A percentile compares a stretch with the other conserved stretches of the same genome.
phyloP scores from a whole-genome alignment of 2,797 vertebrate genomes.

The Dromococcyx pavoninus region DNA sequence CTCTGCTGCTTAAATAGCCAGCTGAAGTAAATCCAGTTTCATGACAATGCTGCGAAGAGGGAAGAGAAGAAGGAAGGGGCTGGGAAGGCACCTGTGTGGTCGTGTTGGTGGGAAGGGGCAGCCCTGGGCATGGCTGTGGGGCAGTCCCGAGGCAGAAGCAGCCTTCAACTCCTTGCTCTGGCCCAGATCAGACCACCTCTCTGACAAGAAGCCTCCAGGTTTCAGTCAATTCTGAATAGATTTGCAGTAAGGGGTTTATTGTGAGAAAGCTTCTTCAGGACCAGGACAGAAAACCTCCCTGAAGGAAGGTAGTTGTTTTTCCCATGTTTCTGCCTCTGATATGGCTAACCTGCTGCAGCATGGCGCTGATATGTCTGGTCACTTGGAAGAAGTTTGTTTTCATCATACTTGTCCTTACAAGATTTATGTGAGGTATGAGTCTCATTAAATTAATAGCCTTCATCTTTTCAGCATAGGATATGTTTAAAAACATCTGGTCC shows the following conservation, averaged over 20 bases:
- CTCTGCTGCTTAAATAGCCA: background rate
- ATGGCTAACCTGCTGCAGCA: background rate
- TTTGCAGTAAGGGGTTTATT: background rate
- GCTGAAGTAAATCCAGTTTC: background rate
- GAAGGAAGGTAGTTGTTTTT: background rate
- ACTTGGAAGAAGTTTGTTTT: background rate
- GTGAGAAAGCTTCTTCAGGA: background rate
- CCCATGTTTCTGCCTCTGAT: background rate
- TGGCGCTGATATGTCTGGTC: background rate
- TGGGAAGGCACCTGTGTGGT: background rate
- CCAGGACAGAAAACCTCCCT: background rate
- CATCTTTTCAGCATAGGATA: background rate
- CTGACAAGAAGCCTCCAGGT: background rate
- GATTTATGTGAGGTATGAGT: conserved; percentile 5
- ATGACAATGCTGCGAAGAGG: background rate
- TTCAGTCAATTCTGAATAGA: background rate
- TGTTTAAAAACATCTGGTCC: background rate
- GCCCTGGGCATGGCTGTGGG: background rate
- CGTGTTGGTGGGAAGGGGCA: background rate
- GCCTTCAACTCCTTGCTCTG: background rate
- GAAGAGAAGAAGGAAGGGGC: background rate
- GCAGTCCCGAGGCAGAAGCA: background rate
- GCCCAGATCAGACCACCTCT: accelerated
- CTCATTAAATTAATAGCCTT: conserved; percentile 39
- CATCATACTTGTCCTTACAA: background rate